Base-by-base conservation (phyloP, 1,140 invertebrate genomes). In the Babylonia areolata region DNA sequence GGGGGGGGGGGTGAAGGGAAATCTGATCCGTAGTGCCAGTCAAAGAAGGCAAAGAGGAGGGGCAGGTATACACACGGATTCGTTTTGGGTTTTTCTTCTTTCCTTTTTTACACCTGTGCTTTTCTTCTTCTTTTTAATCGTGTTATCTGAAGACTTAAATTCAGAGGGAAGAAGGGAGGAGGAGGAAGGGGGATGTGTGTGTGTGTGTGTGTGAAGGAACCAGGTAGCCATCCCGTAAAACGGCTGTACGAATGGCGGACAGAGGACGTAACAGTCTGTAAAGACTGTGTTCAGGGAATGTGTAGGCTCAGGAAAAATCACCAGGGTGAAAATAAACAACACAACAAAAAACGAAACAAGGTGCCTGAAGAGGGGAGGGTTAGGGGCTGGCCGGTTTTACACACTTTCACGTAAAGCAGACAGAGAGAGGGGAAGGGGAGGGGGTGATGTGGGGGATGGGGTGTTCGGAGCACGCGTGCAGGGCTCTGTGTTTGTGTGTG, bases 11-110 rank as follows among this genome's bases (percentile, higher is more conserved):
- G 5, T 17, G 40, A 69, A 33, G 46, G 79, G 51, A 81, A 85
- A 81, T 42, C 37, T 39, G 54, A 64, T 82, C 81, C 20, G 6
- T 0, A 37, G 33, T 33, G 75, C 78, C 54, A 87, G 86, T 87
- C 81, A 71, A 81, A 80, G 79, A 77, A 81, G 85, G 64, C 40
- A 77, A n/a, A n/a, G n/a, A n/a, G n/a, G n/a, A n/a, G n/a, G n/a
- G n/a, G n/a, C n/a, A n/a, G n/a, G n/a, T n/a, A n/a, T n/a, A n/a
- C n/a, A n/a, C n/a, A n/a, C n/a, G n/a, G n/a, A n/a, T n/a, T n/a
- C n/a, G n/a, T n/a, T n/a, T n/a, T n/a, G n/a, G n/a, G n/a, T n/a
- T n/a, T n/a, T n/a, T n/a, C n/a, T n/a, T n/a, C n/a, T n/a, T n/a
- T n/a, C n/a, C n/a, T n/a, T n/a, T n/a, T n/a, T n/a, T 51, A 51